Conservation (phyloP, 1,140 invertebrate genomes). For the Drosophila azteca region DNA sequence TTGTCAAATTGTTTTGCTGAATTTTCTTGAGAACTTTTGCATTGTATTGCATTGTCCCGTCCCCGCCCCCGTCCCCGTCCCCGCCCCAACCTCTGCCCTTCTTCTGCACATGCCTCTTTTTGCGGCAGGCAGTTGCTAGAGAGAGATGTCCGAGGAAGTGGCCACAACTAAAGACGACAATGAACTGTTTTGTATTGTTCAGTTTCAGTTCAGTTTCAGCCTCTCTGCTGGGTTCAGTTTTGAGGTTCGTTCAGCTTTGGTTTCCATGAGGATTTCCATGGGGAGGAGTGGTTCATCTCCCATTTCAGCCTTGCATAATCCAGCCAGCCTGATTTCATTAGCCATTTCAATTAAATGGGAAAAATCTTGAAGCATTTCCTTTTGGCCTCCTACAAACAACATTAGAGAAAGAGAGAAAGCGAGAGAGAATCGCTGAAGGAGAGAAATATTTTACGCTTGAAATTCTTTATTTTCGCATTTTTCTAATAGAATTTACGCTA, state of each 20-base stretch:
- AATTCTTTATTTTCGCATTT: slow-evolving; percentile 35
- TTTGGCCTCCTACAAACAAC: slow-evolving; percentile 26
- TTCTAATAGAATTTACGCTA: slow-evolving; percentile 61
- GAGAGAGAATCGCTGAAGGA: slow-evolving; percentile 12
- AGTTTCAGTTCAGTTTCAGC: slow-evolving; percentile 36
- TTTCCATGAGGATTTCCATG: too few relatives aligned
- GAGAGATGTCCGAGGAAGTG: slow-evolving; percentile 77
- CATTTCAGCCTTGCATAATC: slow-evolving; percentile 47
- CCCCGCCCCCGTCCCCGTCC: slow-evolving; percentile 38
- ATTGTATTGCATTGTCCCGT: slow-evolving; percentile 67
- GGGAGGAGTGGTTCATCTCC: neutral
- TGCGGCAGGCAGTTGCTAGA: slow-evolving; percentile 46
- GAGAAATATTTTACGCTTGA: slow-evolving; percentile 28
- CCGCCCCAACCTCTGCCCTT: too few relatives aligned
- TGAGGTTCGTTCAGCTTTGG: neutral
- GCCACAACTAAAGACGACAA: slow-evolving; percentile 75
- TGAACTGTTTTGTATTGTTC: slow-evolving; percentile 71
- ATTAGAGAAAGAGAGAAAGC: slow-evolving; percentile 14
- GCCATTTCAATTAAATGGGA: slow-evolving; percentile 44
- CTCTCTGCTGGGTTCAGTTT: slow-evolving; percentile 17
- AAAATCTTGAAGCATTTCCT: slow-evolving; percentile 7
- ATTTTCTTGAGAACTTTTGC: slow-evolving; percentile 82
- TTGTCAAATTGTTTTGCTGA: slow-evolving; percentile 82
- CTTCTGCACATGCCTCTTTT: slow-evolving; percentile 15
- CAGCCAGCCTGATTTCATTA: slow-evolving; percentile 40